Evolutionary conservation across 2,888 invertebrate species (phyloP).

Genomic region (Nemurella pictetii): DNA sequence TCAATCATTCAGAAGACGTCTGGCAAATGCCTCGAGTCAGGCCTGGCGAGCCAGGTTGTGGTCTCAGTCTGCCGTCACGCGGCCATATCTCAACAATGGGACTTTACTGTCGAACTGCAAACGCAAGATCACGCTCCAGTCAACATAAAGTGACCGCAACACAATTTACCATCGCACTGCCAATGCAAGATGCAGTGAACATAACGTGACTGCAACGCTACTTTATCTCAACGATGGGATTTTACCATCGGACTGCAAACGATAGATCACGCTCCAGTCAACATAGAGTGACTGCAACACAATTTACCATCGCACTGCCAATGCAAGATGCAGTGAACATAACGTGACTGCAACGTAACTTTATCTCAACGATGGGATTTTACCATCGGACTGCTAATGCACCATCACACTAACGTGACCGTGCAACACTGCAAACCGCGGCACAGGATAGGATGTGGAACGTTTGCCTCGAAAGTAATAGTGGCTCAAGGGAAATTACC

Average conservation of each 20-base stretch:
- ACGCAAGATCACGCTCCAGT: conserved; percentile 36
- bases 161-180: too few species aligned
- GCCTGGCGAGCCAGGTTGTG: conserved; percentile 45
- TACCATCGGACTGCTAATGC: conserved; percentile 49
- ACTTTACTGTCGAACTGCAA: conserved; percentile 51
- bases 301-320: too few species aligned
- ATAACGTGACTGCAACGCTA: conserved; percentile 47
- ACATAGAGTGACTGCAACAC: too few species aligned
- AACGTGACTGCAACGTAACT: conserved; percentile 47
- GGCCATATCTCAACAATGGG: conserved; percentile 50
- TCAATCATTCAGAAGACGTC: conserved; percentile 48
- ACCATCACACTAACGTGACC: conserved; percentile 36
- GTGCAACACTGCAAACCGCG: not conserved
- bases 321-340: too few species aligned
- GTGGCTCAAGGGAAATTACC: too few species aligned
- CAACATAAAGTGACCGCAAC: too few species aligned
- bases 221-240: conserved; percentile 50
- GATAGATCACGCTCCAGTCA: conserved; percentile 34
- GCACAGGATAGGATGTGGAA: too few species aligned
- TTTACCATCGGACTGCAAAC: conserved; percentile 50
- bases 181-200: too few species aligned
- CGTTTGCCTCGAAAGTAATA: too few species aligned
- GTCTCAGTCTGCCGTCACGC: conserved; percentile 48
- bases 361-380: conserved; percentile 51
- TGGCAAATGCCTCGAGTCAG: conserved; percentile 50